Percentiles rank a stretch among this genome's conserved stretches.
phyloP scores from a whole-genome alignment of 2,113 vertebrate genomes.

The Pollachius pollachius region DNA sequence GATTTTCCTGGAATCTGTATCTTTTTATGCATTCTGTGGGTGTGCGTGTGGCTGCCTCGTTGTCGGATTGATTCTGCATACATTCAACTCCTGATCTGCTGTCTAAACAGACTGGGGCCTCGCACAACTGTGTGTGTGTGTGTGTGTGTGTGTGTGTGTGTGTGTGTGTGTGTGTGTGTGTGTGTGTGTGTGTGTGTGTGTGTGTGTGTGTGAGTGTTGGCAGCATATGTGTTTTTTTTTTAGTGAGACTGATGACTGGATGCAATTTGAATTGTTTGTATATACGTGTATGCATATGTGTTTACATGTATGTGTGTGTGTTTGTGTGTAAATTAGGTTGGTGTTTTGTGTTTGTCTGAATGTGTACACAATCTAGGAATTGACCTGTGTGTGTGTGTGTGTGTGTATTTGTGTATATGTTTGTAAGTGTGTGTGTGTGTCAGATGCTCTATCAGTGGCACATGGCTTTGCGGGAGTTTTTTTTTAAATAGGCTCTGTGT shows the following conservation, averaged over 20 bases:
- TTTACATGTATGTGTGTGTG: background rate
- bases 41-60: background rate
- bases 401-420: too few species aligned
- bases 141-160: slow-evolving; percentile 6
- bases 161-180: background rate
- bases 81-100: slow-evolving; percentile 58
- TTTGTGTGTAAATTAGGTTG: too few species aligned
- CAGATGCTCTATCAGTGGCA: slow-evolving; percentile 63
- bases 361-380: too few species aligned
- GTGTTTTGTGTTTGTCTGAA: too few species aligned
- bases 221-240: too few species aligned
- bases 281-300: background rate
- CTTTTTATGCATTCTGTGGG: background rate
- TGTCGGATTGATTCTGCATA: slow-evolving; percentile 61
- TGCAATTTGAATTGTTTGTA: background rate
- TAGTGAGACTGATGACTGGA: background rate
- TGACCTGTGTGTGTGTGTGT: too few species aligned
- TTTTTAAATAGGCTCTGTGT: slow-evolving; percentile 52
- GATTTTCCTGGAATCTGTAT: slow-evolving; percentile 20
- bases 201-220: slow-evolving; percentile 1
- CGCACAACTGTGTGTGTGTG: slow-evolving; percentile 11
- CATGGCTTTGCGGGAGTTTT: slow-evolving; percentile 65
- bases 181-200: slow-evolving; percentile 5
- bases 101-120: slow-evolving; percentile 50
- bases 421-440: background rate